A percentile compares a stretch with the other conserved stretches of the same genome.
phyloP scores from a whole-genome alignment of 2,888 invertebrate genomes.

The Nemoura dubitans region DNA sequence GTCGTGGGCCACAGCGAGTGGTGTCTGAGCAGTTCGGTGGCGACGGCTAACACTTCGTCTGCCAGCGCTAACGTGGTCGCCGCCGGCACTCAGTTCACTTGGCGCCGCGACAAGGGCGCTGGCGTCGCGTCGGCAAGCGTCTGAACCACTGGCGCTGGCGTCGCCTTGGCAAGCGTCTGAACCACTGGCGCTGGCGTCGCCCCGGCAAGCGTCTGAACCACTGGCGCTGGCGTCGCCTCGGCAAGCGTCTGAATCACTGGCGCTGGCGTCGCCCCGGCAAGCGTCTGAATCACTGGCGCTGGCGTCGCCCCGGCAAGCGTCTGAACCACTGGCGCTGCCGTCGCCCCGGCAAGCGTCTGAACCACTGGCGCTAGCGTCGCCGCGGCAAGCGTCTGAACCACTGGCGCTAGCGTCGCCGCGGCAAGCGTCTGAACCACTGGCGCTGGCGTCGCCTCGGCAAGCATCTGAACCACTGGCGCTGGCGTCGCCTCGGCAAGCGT shows the following conservation, averaged over 20 bases:
- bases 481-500: background rate
- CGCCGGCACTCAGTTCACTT: background rate
- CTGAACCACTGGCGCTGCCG: background rate
- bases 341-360: background rate
- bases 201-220: background rate
- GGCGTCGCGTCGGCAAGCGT: slow-evolving; percentile 7
- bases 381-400: background rate
- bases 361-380: background rate
- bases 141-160: background rate
- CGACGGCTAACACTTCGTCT: background rate
- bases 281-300: background rate
- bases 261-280: background rate
- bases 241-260: background rate
- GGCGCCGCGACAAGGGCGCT: background rate
- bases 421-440: background rate
- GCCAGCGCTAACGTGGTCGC: background rate
- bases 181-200: background rate
- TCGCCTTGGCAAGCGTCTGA: slow-evolving; percentile 14
- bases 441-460: background rate
- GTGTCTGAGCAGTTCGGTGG: background rate
- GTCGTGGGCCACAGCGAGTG: slow-evolving; percentile 25
- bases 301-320: background rate
- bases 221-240: background rate
- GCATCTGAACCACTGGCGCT: background rate
- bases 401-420: background rate